Conservation (phyloP, 2,797 vertebrate species). For the Florisuga fusca region DNA sequence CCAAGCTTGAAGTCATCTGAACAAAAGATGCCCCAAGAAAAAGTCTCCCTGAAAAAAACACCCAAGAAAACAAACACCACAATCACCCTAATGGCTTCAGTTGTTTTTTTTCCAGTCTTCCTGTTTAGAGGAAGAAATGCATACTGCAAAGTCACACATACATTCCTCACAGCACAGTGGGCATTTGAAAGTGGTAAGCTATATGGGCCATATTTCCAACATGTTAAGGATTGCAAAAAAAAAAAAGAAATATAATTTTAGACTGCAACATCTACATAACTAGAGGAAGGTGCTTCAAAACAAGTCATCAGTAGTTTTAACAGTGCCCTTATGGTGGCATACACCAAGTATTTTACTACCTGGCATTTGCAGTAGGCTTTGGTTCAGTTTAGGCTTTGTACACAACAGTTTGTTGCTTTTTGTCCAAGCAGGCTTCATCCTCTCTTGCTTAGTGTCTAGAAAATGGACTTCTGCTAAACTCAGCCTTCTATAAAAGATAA, state of each 20-base stretch:
- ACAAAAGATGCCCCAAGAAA: not conserved
- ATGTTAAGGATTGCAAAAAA: not conserved
- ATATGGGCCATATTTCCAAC: not conserved
- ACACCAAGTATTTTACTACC: not conserved
- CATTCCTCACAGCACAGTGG: fast-evolving
- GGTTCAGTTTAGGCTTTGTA: fast-evolving
- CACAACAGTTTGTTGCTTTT: not conserved
- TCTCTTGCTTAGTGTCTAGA: not conserved
- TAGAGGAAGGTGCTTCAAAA: not conserved
- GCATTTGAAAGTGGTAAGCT: not conserved
- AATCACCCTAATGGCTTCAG: not conserved
- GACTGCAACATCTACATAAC: not conserved
- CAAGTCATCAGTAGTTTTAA: not conserved
- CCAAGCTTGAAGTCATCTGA: not conserved
- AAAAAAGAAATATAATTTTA: not conserved
- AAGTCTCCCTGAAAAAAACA: not conserved
- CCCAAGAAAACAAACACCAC: not conserved
- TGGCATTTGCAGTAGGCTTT: not conserved
- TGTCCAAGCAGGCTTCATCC: not conserved
- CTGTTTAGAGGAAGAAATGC: not conserved
- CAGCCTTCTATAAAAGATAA: not conserved
- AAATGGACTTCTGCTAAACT: not conserved
- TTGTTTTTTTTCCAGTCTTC: not conserved
- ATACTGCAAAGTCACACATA: not conserved
- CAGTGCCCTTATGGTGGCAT: not conserved